Base-by-base conservation (phyloP, 1,140 invertebrate genomes). In the Odontomachus brunneus region DNA sequence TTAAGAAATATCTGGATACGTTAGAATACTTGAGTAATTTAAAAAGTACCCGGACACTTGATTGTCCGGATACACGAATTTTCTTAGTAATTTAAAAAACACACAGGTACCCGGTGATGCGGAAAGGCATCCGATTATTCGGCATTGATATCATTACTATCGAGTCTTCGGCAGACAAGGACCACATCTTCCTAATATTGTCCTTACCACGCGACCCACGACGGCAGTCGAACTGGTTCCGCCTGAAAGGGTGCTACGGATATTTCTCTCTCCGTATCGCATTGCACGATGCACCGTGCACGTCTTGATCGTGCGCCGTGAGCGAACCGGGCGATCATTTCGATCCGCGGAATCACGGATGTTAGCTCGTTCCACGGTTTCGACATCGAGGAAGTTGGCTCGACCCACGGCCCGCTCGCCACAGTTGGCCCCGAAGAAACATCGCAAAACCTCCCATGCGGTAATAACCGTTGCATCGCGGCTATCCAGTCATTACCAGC, bases 401-500 rank as follows among this genome's bases (percentile, higher is more conserved):
- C 60, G 51, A 76, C 66, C 67, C 63, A 62, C 65, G 74, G 62
- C 67, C 57, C 83, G 29, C 72, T 72, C 22, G 44, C 29, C 24
- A 66, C 85, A 66, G 74, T 86, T 67, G 57, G 53, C 38, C 65
- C 57, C 29, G 71, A 87, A 84, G 84, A 81, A 89, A 88, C 83
- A 48, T 38, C 48, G 82, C 82, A 84, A 89, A 89, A 89, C 55
- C 82, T 44, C 62, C 71, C 51, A 83, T 80, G 71, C 72, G 62
- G 71, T 88, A 89, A 87, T 86, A 89, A 87, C 87, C 73, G 59
- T 84, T 86, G 48, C 72, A 65, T 73, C 51, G 51, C 71, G 49
- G 75, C 87, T 88, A 82, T 84, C 82, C 87, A 73, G 73, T 90
- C 83, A 88, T 90, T 90, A 89, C 69, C 59, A 76, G 81, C 75